A percentile compares a stretch with the other conserved stretches of the same genome.
Evolutionary conservation across 2,888 invertebrate species (phyloP).

Genomic region (Sarcophaga subvicina): DNA sequence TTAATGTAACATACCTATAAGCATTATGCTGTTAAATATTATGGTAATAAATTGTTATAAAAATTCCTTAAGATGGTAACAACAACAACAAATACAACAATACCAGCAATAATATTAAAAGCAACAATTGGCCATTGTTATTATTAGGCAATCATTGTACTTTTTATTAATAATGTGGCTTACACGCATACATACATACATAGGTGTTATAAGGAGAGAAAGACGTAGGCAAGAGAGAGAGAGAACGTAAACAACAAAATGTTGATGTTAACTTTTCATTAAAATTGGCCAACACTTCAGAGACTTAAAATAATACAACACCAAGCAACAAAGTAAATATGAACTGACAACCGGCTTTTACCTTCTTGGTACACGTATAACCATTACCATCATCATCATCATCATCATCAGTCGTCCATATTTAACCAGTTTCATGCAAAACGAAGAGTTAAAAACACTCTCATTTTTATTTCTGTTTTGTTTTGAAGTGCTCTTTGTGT

Average conservation of each 20-base stretch:
- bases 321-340: slow-evolving; percentile 8
- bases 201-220: not conserved
- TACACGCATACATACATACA: slow-evolving; percentile 15
- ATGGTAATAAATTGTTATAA: slow-evolving; percentile 36
- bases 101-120: not conserved
- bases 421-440: not conserved
- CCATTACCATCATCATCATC: slow-evolving; percentile 31
- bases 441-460: slow-evolving; percentile 25
- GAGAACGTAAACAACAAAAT: slow-evolving; percentile 32
- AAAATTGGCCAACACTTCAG: slow-evolving; percentile 57
- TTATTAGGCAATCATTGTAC: slow-evolving; percentile 60
- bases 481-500: not conserved
- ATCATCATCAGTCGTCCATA: not conserved
- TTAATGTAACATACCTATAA: slow-evolving; percentile 17
- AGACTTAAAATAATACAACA: slow-evolving; percentile 22
- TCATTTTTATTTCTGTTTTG: not conserved
- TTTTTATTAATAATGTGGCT: slow-evolving; percentile 29
- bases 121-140: slow-evolving; percentile 21
- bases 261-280: slow-evolving; percentile 47
- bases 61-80: slow-evolving; percentile 44
- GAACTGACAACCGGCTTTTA: slow-evolving; percentile 61
- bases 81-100: not conserved
- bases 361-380: slow-evolving; percentile 34
- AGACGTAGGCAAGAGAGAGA: not conserved
- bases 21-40: slow-evolving; percentile 24